Evolutionary conservation across 2,888 invertebrate genomes (phyloP), one percentile per base, ranked within the genome.

Genomic region (Rhagonycha fulva): DNA sequence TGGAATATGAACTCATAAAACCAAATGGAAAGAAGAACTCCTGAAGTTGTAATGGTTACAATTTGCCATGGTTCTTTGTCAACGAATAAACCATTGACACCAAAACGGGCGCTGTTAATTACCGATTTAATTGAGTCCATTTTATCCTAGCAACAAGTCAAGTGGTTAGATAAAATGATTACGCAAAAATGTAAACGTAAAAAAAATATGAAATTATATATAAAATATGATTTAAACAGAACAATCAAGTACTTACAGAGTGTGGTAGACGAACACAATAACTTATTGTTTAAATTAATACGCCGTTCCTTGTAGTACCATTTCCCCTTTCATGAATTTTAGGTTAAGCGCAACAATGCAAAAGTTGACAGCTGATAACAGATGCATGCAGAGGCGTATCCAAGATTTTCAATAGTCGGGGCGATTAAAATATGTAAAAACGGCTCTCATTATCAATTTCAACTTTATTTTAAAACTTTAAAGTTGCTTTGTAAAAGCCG

Each of bases 1-100:
- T 93, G 92, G 87, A 91, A 92, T 75, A 94, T 86, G 76, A 94
- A 91, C 81, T 92, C 92, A 88, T 93, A 94, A 2, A 94, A 85
- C 94, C 95, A 95, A 11, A 95, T 91, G 10, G 92, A 83, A 0
- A 92, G 89, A 1, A 96, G 88, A 2, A 96, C 92, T 0, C 94
- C 91, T 1, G 93, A 91, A 10, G 95, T 92, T 2, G 96, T 95
- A 81, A 95, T 91, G 0, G 94, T 90, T 1, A 92, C 93, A 77
- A 96, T 93, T 88, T 95, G 93, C 95, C 95, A 96, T 84, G 96
- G 94, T 87, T 96, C 95, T 84, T 91, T 91, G 75, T 70, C 30
- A 28, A 70, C 60, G 70, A 78, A 76, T 47, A 61, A 32, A 19
- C 30, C 69, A 68, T 78, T 78, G 23, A 78, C 32, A 11, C 62